A percentile compares a stretch with the other conserved stretches of the same genome.
Evolutionary conservation across 2,797 vertebrate species (phyloP).

Genomic region (Monodelphis domestica): DNA sequence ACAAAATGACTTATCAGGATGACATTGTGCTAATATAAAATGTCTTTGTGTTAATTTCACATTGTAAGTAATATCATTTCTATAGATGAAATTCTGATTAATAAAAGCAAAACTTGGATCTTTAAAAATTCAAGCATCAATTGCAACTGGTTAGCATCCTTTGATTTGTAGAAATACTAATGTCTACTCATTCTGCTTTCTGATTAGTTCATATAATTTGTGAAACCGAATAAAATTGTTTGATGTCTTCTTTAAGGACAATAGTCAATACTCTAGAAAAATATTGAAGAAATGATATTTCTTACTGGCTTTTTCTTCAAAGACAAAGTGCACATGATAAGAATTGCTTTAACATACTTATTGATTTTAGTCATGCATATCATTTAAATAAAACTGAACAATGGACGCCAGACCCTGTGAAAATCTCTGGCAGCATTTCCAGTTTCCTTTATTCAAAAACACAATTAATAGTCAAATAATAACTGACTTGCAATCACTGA

Average conservation of each 20-base stretch:
- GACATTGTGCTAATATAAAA: background rate
- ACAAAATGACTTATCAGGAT: background rate
- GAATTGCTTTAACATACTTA: rapidly evolving
- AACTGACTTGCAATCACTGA: background rate
- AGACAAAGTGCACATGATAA: rapidly evolving
- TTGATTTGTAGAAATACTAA: background rate
- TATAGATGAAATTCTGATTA: background rate
- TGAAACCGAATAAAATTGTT: background rate
- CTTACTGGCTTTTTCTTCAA: background rate
- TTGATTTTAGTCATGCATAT: rapidly evolving
- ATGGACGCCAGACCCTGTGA: rapidly evolving
- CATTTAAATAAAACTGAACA: background rate
- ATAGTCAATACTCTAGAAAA: background rate
- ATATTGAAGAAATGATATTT: background rate
- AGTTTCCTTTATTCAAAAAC: background rate
- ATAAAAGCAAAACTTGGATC: background rate
- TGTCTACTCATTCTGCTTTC: background rate
- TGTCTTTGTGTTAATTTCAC: background rate
- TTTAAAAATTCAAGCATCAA: background rate
- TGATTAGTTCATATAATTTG: background rate
- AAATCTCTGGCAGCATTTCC: rapidly evolving
- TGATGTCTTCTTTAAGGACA: background rate
- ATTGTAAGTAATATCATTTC: background rate
- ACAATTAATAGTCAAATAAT: background rate
- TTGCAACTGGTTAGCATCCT: background rate